These are phyloP conservation scores for Ciconia boyciana DNA, from an alignment of 2,113 vertebrate genomes.

Conservation along the genomic window DNA sequence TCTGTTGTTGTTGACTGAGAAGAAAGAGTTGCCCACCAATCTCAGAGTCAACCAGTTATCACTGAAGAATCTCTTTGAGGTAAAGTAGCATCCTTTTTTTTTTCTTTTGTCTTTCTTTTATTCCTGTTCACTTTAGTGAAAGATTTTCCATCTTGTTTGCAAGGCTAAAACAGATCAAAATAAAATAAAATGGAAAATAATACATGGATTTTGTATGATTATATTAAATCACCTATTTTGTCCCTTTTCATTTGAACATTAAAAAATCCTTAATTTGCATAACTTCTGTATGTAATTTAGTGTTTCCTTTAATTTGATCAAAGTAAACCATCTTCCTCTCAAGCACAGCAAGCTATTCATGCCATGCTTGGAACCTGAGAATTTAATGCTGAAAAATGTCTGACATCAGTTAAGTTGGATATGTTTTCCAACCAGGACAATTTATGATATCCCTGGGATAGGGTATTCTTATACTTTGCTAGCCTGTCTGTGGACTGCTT, in stretches of 20 bases:
- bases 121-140: not conserved
- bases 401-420: not conserved
- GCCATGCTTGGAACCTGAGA: not conserved
- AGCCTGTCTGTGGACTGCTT: not conserved
- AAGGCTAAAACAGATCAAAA: not conserved
- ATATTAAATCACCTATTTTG: not conserved
- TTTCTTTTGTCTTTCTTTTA: not conserved
- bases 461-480: not conserved
- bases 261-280: not conserved
- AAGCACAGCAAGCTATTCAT: not conserved
- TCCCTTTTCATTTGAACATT: not conserved
- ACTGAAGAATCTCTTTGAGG: conserved; percentile 77
- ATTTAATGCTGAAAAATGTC: not conserved
- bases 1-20: conserved; percentile 58
- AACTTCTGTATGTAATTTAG: not conserved
- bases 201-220: not conserved
- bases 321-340: not conserved
- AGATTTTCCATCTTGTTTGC: not conserved
- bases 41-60: conserved; percentile 69
- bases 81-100: conserved; percentile 41
- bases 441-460: not conserved
- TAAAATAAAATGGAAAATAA: not conserved
- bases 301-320: not conserved
- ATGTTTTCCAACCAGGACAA: not conserved
- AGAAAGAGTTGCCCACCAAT: conserved; percentile 49